Evolutionary conservation across 1,140 invertebrate genomes (phyloP).

Genomic region (Lineus longissimus): DNA sequence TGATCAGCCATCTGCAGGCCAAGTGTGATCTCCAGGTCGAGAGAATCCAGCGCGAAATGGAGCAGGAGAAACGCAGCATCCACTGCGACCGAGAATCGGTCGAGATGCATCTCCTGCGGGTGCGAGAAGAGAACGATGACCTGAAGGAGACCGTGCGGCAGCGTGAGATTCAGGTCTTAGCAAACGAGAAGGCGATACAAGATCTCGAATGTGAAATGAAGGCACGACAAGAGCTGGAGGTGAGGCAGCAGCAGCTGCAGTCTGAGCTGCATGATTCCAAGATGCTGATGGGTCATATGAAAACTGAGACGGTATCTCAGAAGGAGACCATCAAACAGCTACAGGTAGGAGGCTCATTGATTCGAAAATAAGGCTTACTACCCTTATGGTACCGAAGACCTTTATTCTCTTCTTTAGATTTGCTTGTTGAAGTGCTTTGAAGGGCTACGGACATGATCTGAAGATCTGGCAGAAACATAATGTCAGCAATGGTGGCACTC

Average conservation of each 20-base stretch:
- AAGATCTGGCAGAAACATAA: too few relatives aligned
- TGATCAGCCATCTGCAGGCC: constrained; percentile 27
- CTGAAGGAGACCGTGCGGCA: constrained; percentile 32
- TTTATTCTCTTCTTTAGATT: too few relatives aligned
- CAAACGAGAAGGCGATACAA: constrained; percentile 34
- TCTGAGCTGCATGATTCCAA: constrained; percentile 25
- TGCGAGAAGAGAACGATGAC: constrained; percentile 29
- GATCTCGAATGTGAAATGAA: constrained; percentile 33
- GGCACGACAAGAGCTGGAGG: constrained; percentile 30
- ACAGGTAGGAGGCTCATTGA: constrained; percentile 31
- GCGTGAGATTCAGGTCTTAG: constrained; percentile 35
- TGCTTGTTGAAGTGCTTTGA: too few relatives aligned
- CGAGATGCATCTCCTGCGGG: not conserved
- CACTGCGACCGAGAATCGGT: constrained; percentile 26
- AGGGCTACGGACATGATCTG: too few relatives aligned
- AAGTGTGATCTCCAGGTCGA: constrained; percentile 26
- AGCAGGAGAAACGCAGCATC: constrained; percentile 24
- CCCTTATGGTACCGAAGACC: too few relatives aligned
- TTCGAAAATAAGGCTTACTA: too few relatives aligned
- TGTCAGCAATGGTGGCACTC: too few relatives aligned
- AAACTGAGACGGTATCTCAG: constrained; percentile 27
- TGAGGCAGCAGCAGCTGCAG: constrained; percentile 22
- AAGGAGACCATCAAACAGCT: constrained; percentile 29
- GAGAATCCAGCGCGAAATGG: constrained; percentile 28
- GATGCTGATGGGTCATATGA: constrained; percentile 26